Evolutionary conservation across 1,140 invertebrate species (phyloP), one percentile per base, ranked within the genome.

Genomic region (Drosophila pectinifera): DNA sequence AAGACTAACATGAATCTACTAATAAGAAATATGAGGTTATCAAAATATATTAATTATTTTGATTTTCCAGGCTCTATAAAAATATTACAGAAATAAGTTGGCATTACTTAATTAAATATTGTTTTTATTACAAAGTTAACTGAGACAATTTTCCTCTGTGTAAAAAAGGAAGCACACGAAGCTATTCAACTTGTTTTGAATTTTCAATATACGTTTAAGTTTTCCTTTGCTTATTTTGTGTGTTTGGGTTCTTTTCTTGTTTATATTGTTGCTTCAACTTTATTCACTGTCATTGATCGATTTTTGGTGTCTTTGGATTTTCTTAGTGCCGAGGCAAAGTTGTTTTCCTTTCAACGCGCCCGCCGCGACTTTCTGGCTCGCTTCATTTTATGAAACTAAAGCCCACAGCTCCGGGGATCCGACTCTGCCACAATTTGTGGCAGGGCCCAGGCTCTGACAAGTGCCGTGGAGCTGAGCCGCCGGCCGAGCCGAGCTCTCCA

Each of bases 331-430:
- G 36, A 63, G 74, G 63, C 65, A 62, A 80, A 73, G 64, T 56
- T 43, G 64, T 56, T 51, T 82, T 83, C 59, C 75, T 73, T 69
- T 70, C 31, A 78, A 78, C 62, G 67, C 73, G 68, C 73, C 56
- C 59, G 78, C 63, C 73, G 73, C 78, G 78, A 88, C 83, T 88
- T 80, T 83, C 83, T 76, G 78, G 75, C 83, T 88, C 65, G 77
- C 83, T 72, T 86, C 82, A 88, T 82, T 76, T 88, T 62, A 75
- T 88, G 65, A 22, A 77, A 88, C 83, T 82, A 86, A 86, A 88
- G 57, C 41, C 49, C 51, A 48, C 24, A 46, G 67, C 67, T 57
- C 48, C 34, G 64, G 49, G 67, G 18, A 70, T 46, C 67, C 41
- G 42, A 70, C 49, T 46, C 65, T 69, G 64, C 67, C 67, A 48